Percentiles rank a stretch among this genome's conserved stretches.
Evolutionary conservation across 1,140 invertebrate genomes (phyloP).

Genomic region (Thaumetopoea pityocampa): DNA sequence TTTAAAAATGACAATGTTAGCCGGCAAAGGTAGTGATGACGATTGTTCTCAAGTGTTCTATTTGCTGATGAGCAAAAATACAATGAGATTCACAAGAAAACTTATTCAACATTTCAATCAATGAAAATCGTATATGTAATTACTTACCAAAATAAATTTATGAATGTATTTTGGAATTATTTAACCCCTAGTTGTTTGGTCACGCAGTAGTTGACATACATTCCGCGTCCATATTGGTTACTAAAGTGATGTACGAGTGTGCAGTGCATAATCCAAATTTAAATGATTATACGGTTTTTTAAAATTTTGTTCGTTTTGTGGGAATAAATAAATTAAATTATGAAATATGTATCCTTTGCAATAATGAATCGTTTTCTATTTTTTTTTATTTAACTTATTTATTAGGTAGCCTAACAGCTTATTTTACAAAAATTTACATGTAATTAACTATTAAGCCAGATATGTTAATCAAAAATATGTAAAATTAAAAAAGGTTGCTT

Average conservation of each 20-base stretch:
- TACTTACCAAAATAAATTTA: slow-evolving; percentile 52
- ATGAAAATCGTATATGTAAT: slow-evolving; percentile 21
- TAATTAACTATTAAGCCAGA: too few species aligned
- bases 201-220: slow-evolving; percentile 61
- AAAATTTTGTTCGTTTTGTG: too few species aligned
- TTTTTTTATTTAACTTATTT: not conserved
- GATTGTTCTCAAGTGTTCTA: slow-evolving; percentile 15
- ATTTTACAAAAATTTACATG: too few species aligned
- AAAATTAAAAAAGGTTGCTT: too few species aligned
- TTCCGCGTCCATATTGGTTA: slow-evolving; percentile 67
- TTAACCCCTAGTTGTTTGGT: slow-evolving; percentile 61
- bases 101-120: slow-evolving; percentile 4
- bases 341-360: not conserved
- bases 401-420: too few species aligned
- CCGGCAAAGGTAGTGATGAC: slow-evolving; percentile 26
- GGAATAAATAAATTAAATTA: too few species aligned
- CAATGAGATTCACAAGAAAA: slow-evolving; percentile 3
- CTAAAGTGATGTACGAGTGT: slow-evolving; percentile 38
- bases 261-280: slow-evolving; percentile 11
- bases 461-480: too few species aligned
- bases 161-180: slow-evolving; percentile 51
- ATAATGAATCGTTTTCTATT: not conserved
- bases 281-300: slow-evolving; percentile 14
- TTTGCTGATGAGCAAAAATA: slow-evolving; percentile 5
- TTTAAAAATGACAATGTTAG: slow-evolving; percentile 22